Conservation (phyloP, 1,140 invertebrate species). For the Drosophila neocordata region DNA sequence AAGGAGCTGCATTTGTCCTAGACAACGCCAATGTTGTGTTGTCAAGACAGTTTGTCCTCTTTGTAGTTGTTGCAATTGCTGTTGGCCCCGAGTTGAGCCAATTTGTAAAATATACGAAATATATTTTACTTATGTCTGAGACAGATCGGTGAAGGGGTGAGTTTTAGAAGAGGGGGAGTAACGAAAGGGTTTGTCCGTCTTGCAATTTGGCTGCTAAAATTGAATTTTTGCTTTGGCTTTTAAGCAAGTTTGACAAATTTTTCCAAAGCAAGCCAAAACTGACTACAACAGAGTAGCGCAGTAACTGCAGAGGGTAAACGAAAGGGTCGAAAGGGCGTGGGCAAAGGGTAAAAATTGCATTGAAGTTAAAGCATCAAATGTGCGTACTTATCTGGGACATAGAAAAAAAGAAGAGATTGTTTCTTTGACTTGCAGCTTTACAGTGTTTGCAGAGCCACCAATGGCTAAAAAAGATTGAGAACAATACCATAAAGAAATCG, state of each 20-base stretch:
- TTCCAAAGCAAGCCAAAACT: slow-evolving; percentile 55
- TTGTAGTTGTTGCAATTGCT: slow-evolving; percentile 41
- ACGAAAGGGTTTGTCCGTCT: slow-evolving; percentile 3
- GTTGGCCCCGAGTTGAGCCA: slow-evolving; percentile 60
- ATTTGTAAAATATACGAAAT: slow-evolving; percentile 75
- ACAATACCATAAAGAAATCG: background rate
- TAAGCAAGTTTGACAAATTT: slow-evolving; percentile 73
- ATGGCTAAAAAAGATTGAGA: background rate
- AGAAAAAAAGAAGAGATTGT: background rate
- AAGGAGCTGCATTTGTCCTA: slow-evolving; percentile 29
- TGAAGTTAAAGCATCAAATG: slow-evolving; percentile 23
- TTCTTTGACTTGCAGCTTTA: background rate
- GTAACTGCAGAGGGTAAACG: background rate
- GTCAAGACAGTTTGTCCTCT: slow-evolving; percentile 61
- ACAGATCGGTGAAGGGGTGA: slow-evolving; percentile 20
- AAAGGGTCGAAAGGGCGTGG: too few species aligned
- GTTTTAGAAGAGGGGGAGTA: background rate
- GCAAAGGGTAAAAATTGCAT: slow-evolving; percentile 38
- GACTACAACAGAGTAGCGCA: slow-evolving; percentile 33
- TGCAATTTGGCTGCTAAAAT: slow-evolving; percentile 62
- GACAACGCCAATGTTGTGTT: slow-evolving; percentile 50
- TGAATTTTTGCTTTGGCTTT: slow-evolving; percentile 70
- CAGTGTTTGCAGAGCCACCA: background rate
- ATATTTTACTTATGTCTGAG: slow-evolving; percentile 61
- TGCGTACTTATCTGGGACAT: slow-evolving; percentile 19